Percentiles rank a stretch among this genome's conserved stretches.
These are phyloP conservation scores for Rutilus rutilus DNA, from an alignment of 2,113 vertebrate species.

Conservation along the genomic window DNA sequence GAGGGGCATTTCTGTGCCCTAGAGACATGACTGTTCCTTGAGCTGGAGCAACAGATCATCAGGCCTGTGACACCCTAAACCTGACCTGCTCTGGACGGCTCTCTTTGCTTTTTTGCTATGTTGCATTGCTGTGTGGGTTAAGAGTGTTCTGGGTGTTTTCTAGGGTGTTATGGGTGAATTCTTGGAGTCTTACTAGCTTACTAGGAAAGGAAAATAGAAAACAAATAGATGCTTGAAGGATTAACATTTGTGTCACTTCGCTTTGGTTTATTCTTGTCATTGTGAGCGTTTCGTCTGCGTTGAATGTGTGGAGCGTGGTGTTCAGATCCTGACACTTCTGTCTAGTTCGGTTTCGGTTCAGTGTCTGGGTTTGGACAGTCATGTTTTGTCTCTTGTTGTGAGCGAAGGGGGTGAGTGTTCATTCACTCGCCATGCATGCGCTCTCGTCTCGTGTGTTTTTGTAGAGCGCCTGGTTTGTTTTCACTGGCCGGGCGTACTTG, in stretches of 20 bases:
- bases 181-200: neutral
- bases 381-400: no score
- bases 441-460: no score
- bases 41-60: neutral
- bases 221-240: neutral
- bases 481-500: no score
- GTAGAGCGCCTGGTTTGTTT: no score
- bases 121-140: neutral
- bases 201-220: neutral
- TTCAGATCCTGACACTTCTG: no score
- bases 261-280: no score
- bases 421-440: no score
- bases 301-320: no score
- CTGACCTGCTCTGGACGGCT: neutral
- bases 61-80: neutral
- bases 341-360: no score
- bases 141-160: neutral
- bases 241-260: neutral
- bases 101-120: neutral
- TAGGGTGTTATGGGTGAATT: neutral
- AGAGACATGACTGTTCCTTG: constrained; percentile 8
- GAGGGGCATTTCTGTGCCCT: neutral
- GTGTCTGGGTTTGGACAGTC: no score
- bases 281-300: no score
- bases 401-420: no score